Conservation (phyloP, 2,797 vertebrate species). For the Pseudochirops cupreus region DNA sequence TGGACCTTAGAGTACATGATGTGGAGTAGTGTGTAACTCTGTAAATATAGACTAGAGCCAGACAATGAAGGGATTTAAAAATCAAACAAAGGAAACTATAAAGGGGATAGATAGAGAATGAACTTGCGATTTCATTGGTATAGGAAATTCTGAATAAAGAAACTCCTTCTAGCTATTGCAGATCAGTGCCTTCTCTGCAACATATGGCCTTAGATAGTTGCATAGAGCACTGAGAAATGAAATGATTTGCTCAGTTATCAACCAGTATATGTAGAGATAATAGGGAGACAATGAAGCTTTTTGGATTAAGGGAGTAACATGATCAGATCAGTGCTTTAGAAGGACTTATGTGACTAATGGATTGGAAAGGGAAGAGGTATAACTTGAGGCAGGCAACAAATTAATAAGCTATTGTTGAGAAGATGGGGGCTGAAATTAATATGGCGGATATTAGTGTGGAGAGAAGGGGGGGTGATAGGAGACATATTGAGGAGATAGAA, state of each 20-base stretch:
- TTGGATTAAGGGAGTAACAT: not conserved
- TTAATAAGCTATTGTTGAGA: not conserved
- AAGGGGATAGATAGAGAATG: not conserved
- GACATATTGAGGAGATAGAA: not conserved
- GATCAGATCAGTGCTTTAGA: not conserved
- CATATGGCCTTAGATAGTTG: not conserved
- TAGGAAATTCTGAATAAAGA: not conserved
- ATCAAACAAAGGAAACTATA: not conserved
- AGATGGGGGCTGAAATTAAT: not conserved
- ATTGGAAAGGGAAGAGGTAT: not conserved
- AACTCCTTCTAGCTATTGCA: not conserved
- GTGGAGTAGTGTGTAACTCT: not conserved
- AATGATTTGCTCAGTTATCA: not conserved
- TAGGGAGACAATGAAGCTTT: not conserved
- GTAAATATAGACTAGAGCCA: not conserved
- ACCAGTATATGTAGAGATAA: not conserved
- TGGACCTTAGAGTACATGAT: not conserved
- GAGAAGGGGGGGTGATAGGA: not conserved
- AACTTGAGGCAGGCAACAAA: not conserved
- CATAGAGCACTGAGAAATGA: not conserved
- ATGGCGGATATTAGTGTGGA: not conserved
- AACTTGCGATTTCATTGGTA: not conserved
- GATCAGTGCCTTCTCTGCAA: not conserved
- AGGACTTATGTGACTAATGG: not conserved
- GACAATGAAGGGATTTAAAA: not conserved